These are phyloP conservation scores for Drosophila borealis DNA, from an alignment of 2,888 invertebrate species.

Conservation along the genomic window DNA sequence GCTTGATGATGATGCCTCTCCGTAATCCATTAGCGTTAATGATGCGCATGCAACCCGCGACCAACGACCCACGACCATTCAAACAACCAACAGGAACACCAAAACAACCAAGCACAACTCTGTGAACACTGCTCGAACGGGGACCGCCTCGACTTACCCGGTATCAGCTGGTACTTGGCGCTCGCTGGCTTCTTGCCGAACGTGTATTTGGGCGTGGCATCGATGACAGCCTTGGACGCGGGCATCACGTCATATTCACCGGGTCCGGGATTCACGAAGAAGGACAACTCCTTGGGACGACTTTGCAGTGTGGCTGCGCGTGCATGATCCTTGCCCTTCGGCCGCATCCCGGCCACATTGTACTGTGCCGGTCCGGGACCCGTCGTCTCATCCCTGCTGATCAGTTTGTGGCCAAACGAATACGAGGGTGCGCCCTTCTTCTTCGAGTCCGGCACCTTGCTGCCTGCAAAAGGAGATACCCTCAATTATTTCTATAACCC, in stretches of 20 bases:
- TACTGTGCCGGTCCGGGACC: constrained; percentile 97
- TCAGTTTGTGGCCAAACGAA: constrained; percentile 90
- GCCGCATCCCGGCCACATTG: constrained; percentile 93
- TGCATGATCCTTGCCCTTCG: constrained; percentile 92
- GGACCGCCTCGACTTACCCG: constrained; percentile 86
- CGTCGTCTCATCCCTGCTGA: constrained; percentile 85
- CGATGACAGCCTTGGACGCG: constrained; percentile 86
- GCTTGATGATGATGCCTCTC: constrained; percentile 42
- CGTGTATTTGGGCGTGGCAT: constrained; percentile 89
- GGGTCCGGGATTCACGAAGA: constrained; percentile 91
- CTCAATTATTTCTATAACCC: too few species aligned
- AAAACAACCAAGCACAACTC: constrained; percentile 36
- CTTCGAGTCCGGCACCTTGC: constrained; percentile 91
- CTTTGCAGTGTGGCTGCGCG: constrained; percentile 93
- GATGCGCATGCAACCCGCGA: constrained; percentile 57
- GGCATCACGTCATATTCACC: constrained; percentile 95
- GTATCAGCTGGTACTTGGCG: constrained; percentile 88
- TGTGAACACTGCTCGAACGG: not conserved
- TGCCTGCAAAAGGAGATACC: constrained; percentile 86
- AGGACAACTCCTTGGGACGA: constrained; percentile 85
- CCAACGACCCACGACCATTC: constrained; percentile 46
- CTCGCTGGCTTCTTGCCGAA: constrained; percentile 89
- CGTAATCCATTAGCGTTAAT: constrained; percentile 42
- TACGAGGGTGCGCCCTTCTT: constrained; percentile 92
- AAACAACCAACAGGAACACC: constrained; percentile 43